Conservation (phyloP, 2,888 invertebrate genomes). For the Phyllotreta cruciferae region DNA sequence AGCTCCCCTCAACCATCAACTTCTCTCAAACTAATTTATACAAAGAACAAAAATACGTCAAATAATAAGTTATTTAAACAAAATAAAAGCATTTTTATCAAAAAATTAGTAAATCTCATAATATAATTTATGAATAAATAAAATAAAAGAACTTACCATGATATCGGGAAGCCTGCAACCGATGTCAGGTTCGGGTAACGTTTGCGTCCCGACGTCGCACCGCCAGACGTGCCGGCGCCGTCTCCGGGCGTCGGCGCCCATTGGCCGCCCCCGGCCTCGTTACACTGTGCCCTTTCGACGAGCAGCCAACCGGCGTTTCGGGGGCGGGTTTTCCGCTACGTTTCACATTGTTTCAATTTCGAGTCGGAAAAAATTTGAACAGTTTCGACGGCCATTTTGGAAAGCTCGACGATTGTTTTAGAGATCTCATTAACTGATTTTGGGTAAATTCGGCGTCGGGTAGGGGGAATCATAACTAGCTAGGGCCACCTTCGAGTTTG, state of each 20-base stretch:
- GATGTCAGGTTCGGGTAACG: conserved; percentile 52
- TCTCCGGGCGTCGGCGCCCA: conserved; percentile 45
- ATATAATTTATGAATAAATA: conserved; percentile 14
- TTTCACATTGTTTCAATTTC: conserved; percentile 57
- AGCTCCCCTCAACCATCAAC: no score
- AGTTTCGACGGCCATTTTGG: conserved; percentile 59
- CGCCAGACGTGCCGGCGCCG: conserved; percentile 61
- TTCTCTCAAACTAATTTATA: no score
- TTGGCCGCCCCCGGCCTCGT: conserved; percentile 46
- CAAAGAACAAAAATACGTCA: no score
- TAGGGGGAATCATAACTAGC: conserved; percentile 18
- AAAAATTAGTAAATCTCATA: background rate
- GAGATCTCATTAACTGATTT: conserved; percentile 60
- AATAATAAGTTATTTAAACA: no score
- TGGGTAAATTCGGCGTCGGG: conserved; percentile 44
- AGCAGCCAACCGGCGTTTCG: conserved; percentile 43
- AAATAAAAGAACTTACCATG: conserved; percentile 36
- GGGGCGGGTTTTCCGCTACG: conserved; percentile 44
- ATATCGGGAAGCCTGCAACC: conserved; percentile 41
- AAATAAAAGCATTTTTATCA: no score
- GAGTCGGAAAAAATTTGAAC: conserved; percentile 47
- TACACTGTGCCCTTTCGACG: conserved; percentile 51
- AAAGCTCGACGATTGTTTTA: conserved; percentile 59
- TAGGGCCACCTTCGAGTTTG: conserved; percentile 3
- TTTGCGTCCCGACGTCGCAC: conserved; percentile 58